A percentile compares a stretch with the other conserved stretches of the same genome.
Conservation (phyloP, 2,888 invertebrate genomes). For the Dyspetes luteomarginatus region DNA sequence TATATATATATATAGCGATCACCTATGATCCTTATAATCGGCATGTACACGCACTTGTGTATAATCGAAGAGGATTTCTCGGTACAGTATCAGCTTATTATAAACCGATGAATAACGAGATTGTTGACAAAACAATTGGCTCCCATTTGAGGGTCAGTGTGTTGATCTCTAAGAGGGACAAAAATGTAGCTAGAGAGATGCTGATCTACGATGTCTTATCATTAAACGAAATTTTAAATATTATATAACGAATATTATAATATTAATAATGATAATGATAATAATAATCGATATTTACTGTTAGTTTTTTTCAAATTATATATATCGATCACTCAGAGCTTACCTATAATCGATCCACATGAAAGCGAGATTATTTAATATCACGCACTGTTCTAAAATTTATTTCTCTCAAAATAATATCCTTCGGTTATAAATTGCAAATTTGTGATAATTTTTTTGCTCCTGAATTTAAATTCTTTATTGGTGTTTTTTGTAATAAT, state of each 20-base stretch:
- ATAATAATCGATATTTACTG: too few relatives aligned
- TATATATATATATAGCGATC: too few relatives aligned
- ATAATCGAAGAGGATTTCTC: neutral
- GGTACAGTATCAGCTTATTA: neutral
- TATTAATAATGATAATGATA: too few relatives aligned
- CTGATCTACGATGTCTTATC: neutral
- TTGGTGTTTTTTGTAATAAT: too few relatives aligned
- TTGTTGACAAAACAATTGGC: conserved; percentile 58
- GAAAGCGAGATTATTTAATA: conserved; percentile 1
- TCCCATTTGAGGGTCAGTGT: conserved; percentile 33
- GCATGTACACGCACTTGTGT: too few relatives aligned
- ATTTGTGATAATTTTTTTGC: too few relatives aligned
- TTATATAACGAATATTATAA: neutral
- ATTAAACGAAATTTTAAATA: neutral
- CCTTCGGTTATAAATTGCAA: too few relatives aligned
- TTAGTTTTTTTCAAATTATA: too few relatives aligned
- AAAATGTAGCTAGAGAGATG: neutral
- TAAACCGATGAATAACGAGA: conserved; percentile 23
- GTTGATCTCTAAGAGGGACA: neutral
- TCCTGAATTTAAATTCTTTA: too few relatives aligned
- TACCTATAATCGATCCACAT: conserved; percentile 50
- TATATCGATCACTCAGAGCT: conserved; percentile 17
- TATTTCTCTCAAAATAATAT: too few relatives aligned
- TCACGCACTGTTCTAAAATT: too few relatives aligned
- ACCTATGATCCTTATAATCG: too few relatives aligned